phyloP scores from a whole-genome alignment of 2,888 invertebrate genomes.

The Cartodere bifasciata region DNA sequence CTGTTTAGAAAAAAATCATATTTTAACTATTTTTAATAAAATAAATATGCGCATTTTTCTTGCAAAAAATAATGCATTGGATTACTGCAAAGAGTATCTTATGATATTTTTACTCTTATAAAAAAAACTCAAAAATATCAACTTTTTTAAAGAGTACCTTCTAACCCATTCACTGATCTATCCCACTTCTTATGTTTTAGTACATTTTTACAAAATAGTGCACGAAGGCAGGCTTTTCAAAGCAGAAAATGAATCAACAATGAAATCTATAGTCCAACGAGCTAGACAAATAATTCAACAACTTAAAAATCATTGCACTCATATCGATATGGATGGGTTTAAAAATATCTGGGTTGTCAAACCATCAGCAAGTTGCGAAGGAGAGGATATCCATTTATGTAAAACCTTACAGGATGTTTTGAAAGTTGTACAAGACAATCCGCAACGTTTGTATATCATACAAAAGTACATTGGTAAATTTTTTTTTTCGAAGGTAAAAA shows the following conservation, averaged over 20 bases:
- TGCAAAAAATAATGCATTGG: no score
- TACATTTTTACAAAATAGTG: slow-evolving; percentile 50
- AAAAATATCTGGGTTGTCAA: slow-evolving; percentile 86
- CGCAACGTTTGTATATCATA: slow-evolving; percentile 56
- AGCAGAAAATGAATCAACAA: slow-evolving; percentile 21
- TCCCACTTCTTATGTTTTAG: no score
- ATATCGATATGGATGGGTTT: slow-evolving; percentile 60
- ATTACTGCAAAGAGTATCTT: no score
- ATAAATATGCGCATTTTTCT: no score
- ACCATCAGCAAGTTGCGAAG: slow-evolving; percentile 69
- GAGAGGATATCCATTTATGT: slow-evolving; percentile 70
- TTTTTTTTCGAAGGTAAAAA: slow-evolving; percentile 2
- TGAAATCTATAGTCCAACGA: slow-evolving; percentile 27
- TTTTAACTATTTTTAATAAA: no score
- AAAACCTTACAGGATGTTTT: slow-evolving; percentile 61
- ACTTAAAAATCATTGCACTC: slow-evolving; percentile 46
- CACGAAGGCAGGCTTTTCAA: slow-evolving; percentile 43
- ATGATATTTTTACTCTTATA: no score
- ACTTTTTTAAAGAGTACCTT: no score
- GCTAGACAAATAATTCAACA: slow-evolving; percentile 46
- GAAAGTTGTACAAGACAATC: slow-evolving; percentile 43
- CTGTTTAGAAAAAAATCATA: no score
- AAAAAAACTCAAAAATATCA: no score
- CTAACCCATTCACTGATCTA: no score
- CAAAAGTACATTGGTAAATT: slow-evolving; percentile 79